These are phyloP conservation scores for Acinonyx jubatus DNA, from an alignment of 2,113 vertebrate genomes.

Conservation along the genomic window DNA sequence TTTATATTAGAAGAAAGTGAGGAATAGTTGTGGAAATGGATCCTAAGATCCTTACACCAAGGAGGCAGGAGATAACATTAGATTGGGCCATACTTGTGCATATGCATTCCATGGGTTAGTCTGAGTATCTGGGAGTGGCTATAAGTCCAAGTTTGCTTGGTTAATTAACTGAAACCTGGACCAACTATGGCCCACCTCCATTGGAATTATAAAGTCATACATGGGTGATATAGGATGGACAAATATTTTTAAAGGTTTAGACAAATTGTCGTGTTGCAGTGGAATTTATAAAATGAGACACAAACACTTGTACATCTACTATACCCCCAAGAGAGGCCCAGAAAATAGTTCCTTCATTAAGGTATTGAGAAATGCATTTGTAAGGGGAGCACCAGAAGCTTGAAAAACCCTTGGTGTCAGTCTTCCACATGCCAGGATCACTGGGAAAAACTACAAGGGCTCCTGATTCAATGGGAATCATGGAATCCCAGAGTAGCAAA, in stretches of 20 bases:
- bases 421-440: neutral
- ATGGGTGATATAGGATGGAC: neutral
- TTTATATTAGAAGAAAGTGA: neutral
- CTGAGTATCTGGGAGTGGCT: neutral
- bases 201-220: rapidly evolving
- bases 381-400: neutral
- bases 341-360: neutral
- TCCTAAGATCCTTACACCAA: neutral
- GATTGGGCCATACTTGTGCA: neutral
- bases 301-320: neutral
- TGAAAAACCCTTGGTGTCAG: neutral
- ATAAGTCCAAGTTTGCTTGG: neutral
- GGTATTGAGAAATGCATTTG: neutral
- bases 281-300: neutral
- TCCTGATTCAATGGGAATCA: neutral
- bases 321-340: neutral
- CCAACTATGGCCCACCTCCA: neutral
- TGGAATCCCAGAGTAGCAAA: neutral
- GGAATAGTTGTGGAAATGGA: neutral
- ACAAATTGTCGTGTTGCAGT: neutral
- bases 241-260: neutral
- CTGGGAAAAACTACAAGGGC: neutral
- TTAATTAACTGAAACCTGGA: neutral
- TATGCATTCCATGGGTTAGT: neutral
- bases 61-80: neutral